phyloP scores from a whole-genome alignment of 2,888 invertebrate species.

The Caenorhabditis sp. region DNA sequence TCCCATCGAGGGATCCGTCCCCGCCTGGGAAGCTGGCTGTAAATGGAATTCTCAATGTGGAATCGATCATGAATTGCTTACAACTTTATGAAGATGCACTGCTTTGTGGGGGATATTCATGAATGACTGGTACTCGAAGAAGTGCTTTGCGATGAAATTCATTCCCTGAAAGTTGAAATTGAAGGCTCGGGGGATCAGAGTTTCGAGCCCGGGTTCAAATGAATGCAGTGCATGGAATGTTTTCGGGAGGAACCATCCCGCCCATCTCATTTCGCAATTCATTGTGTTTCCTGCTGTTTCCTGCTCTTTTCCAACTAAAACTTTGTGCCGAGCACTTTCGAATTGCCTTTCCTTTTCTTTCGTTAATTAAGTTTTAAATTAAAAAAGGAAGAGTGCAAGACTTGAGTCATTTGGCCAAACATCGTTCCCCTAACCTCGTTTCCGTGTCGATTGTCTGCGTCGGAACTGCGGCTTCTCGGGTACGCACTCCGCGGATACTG shows the following conservation, averaged over 20 bases:
- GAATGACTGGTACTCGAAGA: constrained; percentile 79
- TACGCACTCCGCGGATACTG: constrained; percentile 45
- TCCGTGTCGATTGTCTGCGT: constrained; percentile 34
- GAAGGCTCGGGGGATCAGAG: no score
- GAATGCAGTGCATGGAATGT: constrained; percentile 16
- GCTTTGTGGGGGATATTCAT: constrained; percentile 78
- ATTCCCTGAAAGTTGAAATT: constrained; percentile 76
- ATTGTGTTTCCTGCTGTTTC: constrained; percentile 36
- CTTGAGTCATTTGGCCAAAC: not conserved
- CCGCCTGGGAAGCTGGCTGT: constrained; percentile 76
- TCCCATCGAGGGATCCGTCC: constrained; percentile 75
- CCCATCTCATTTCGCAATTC: constrained; percentile 46
- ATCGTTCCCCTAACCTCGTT: constrained; percentile 7
- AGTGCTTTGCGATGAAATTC: constrained; percentile 79
- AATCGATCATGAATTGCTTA: constrained; percentile 39
- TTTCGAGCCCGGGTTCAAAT: not conserved
- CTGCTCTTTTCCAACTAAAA: no score
- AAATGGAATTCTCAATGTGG: constrained; percentile 9
- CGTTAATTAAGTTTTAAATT: constrained; percentile 16
- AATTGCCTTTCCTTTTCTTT: not conserved
- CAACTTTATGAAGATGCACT: constrained; percentile 78
- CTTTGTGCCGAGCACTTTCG: constrained; percentile 7
- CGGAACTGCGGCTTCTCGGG: constrained; percentile 60
- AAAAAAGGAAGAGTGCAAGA: not conserved
- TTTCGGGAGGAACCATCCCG: constrained; percentile 21